These are phyloP conservation scores for Hirtodrosophila cameraria DNA, from an alignment of 2,888 invertebrate genomes.

Conservation along the genomic window DNA sequence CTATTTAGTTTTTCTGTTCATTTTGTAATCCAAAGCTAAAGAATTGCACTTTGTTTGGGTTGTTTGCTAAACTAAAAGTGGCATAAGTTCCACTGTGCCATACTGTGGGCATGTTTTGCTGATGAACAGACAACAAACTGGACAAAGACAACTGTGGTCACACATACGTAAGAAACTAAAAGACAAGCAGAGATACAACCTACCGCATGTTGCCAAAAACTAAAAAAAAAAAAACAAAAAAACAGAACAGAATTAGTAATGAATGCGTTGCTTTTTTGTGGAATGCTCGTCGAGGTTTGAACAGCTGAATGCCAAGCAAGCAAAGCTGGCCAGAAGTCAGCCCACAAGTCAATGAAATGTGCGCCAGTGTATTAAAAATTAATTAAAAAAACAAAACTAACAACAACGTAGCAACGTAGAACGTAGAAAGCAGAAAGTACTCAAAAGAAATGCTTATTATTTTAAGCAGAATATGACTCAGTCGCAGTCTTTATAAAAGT, in stretches of 20 bases:
- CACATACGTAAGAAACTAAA: slow-evolving; percentile 40
- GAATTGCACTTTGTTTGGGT: too few relatives aligned
- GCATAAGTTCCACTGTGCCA: neutral
- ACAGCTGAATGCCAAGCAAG: slow-evolving; percentile 20
- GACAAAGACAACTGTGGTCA: slow-evolving; percentile 16
- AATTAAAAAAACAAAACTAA: slow-evolving; percentile 53
- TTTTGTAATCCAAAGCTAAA: too few relatives aligned
- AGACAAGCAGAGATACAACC: slow-evolving; percentile 14
- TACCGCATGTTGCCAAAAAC: slow-evolving; percentile 1
- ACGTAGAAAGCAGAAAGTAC: slow-evolving; percentile 49
- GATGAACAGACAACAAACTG: slow-evolving; percentile 55
- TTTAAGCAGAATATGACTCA: slow-evolving; percentile 48
- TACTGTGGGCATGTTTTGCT: slow-evolving; percentile 34
- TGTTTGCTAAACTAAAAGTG: too few relatives aligned
- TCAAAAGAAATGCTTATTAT: slow-evolving; percentile 64
- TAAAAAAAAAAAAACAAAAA: slow-evolving; percentile 8
- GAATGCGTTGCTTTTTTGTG: slow-evolving; percentile 12
- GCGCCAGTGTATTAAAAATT: slow-evolving; percentile 59
- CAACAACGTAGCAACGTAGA: neutral
- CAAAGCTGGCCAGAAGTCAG: slow-evolving; percentile 6
- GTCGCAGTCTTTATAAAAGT: slow-evolving; percentile 10
- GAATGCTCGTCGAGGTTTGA: neutral
- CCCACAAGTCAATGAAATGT: slow-evolving; percentile 45
- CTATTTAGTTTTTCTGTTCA: too few relatives aligned
- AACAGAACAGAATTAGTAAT: slow-evolving; percentile 31